Conservation (phyloP, 2,888 invertebrate genomes). For the Drosophila rubida region DNA sequence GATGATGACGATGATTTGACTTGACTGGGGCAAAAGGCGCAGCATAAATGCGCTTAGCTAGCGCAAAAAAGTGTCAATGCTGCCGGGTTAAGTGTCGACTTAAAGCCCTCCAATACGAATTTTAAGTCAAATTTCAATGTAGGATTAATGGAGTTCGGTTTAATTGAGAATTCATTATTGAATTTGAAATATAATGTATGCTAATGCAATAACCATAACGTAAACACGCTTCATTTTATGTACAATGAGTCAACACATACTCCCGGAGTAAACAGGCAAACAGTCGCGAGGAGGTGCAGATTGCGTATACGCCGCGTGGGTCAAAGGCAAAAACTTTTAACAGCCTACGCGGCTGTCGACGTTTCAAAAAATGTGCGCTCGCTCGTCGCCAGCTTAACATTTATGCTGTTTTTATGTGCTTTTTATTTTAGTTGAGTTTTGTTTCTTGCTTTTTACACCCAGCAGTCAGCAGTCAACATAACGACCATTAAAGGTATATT, state of each 20-base stretch:
- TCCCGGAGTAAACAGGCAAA: conserved; percentile 4
- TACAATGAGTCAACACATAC: conserved; percentile 31
- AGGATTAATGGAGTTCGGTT: too few species aligned
- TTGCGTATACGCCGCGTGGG: conserved; percentile 33
- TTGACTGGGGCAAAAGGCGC: conserved; percentile 56
- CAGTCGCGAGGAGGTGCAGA: not conserved
- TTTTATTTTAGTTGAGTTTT: conserved; percentile 43
- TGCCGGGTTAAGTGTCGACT: conserved; percentile 28
- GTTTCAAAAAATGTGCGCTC: conserved; percentile 18
- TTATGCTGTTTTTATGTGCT: conserved; percentile 48
- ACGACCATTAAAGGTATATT: conserved; percentile 7
- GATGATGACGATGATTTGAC: conserved; percentile 34
- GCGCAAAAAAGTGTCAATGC: conserved; percentile 19
- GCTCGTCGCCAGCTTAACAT: conserved; percentile 38
- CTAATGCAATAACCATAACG: conserved; percentile 38
- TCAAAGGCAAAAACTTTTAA: conserved; percentile 33
- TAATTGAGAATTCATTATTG: conserved; percentile 6
- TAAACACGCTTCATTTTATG: conserved; percentile 47
- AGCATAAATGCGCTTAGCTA: conserved; percentile 38
- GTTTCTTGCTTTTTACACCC: conserved; percentile 16
- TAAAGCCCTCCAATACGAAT: conserved; percentile 20
- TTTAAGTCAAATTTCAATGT: too few species aligned
- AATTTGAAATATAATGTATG: conserved; percentile 30
- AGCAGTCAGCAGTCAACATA: conserved; percentile 15
- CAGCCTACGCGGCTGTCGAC: conserved; percentile 41